Conservation (phyloP, 2,797 vertebrate genomes). For the Jordanella pulchra region DNA sequence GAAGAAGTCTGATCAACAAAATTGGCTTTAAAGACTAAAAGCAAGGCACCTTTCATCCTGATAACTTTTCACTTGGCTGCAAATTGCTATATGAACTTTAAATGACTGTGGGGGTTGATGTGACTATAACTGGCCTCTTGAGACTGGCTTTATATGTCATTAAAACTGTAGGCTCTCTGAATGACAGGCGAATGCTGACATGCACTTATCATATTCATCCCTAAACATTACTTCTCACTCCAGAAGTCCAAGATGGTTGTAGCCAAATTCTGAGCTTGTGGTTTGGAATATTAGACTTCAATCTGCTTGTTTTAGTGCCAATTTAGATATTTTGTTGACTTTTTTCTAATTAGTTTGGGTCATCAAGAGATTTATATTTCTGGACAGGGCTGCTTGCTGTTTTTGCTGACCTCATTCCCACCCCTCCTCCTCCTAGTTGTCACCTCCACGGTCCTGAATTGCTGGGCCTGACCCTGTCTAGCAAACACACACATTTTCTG, state of each 20-base stretch:
- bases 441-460: constrained; percentile 23
- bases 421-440: constrained; percentile 12
- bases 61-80: neutral
- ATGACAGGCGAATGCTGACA: neutral
- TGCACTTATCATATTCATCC: constrained; percentile 1
- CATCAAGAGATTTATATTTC: constrained; percentile 8
- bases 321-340: no score
- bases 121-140: neutral
- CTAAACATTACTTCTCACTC: neutral
- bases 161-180: constrained; percentile 1
- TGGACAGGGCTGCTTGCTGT: neutral
- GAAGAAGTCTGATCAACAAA: neutral
- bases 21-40: neutral
- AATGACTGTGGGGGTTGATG: neutral
- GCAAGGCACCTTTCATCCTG: neutral
- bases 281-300: neutral
- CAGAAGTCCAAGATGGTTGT: neutral
- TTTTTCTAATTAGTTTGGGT: neutral
- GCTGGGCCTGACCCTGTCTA: constrained; percentile 11
- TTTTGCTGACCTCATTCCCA: constrained; percentile 12
- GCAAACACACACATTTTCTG: constrained; percentile 41
- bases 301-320: neutral
- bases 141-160: neutral
- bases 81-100: neutral
- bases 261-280: neutral